Conservation (phyloP, 2,797 vertebrate genomes). For the Fratercula arctica region DNA sequence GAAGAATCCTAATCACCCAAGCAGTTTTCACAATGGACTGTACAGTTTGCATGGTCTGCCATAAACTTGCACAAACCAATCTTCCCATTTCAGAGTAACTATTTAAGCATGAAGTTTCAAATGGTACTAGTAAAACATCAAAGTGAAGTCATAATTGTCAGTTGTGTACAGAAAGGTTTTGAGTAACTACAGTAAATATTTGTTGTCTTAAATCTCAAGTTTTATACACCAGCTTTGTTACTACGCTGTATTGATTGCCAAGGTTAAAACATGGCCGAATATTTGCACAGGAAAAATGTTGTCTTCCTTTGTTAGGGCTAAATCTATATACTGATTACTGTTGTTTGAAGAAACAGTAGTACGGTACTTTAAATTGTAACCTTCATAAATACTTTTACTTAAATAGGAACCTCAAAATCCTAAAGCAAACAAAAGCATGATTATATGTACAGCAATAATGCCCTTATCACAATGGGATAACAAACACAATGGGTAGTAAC, state of each 20-base stretch:
- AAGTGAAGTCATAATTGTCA: constrained; percentile 7
- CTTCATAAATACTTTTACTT: constrained; percentile 57
- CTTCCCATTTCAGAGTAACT: not conserved
- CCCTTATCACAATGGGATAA: constrained; percentile 47
- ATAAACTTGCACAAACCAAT: not conserved
- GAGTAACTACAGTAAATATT: constrained; percentile 26
- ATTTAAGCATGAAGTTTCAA: not conserved
- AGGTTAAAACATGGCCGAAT: constrained; percentile 45
- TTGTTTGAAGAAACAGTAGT: constrained; percentile 28
- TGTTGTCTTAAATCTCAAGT: constrained; percentile 27
- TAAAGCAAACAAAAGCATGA: constrained; percentile 41
- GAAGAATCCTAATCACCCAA: not conserved
- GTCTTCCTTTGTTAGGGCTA: constrained; percentile 15
- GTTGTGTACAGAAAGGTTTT: constrained; percentile 41
- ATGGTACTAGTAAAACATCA: not conserved
- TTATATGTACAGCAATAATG: constrained; percentile 34
- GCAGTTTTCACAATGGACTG: not conserved
- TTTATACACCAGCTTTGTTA: constrained; percentile 36
- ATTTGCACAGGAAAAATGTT: constrained; percentile 21
- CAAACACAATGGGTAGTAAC: constrained; percentile 44
- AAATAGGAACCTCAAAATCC: constrained; percentile 46
- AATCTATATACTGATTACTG: constrained; percentile 34
- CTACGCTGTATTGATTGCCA: not conserved
- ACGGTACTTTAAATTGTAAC: constrained; percentile 26
- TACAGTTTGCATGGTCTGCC: not conserved